phyloP scores from a whole-genome alignment of 2,797 vertebrate genomes.

The Cebuella pygmaea region DNA sequence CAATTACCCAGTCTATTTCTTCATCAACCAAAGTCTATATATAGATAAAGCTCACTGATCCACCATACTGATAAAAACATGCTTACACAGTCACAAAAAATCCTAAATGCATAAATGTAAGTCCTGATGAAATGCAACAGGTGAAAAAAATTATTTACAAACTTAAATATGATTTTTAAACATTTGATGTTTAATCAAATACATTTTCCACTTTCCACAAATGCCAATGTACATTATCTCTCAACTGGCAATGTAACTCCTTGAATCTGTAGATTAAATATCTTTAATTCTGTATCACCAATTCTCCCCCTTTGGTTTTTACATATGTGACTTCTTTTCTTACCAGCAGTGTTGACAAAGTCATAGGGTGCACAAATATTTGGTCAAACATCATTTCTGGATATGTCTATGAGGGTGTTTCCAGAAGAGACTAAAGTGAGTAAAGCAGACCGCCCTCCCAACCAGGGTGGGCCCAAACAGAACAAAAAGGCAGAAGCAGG shows the following conservation, averaged over 20 bases:
- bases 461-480: neutral
- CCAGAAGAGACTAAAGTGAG: neutral
- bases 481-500: neutral
- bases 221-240: neutral
- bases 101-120: neutral
- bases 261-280: neutral
- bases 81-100: neutral
- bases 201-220: neutral
- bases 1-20: slow-evolving; percentile 3
- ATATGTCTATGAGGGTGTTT: neutral
- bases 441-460: neutral
- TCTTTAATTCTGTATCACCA: neutral
- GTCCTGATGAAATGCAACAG: neutral
- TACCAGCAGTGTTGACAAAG: neutral
- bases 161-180: neutral
- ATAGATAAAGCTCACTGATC: neutral
- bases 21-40: neutral
- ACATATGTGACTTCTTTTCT: neutral
- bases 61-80: neutral
- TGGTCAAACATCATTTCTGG: neutral
- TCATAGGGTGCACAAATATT: neutral
- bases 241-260: neutral
- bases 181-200: neutral
- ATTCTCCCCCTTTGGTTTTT: neutral
- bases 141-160: neutral